These are phyloP conservation scores for Drosophila chauvacae DNA, from an alignment of 1,140 invertebrate genomes.

Conservation along the genomic window DNA sequence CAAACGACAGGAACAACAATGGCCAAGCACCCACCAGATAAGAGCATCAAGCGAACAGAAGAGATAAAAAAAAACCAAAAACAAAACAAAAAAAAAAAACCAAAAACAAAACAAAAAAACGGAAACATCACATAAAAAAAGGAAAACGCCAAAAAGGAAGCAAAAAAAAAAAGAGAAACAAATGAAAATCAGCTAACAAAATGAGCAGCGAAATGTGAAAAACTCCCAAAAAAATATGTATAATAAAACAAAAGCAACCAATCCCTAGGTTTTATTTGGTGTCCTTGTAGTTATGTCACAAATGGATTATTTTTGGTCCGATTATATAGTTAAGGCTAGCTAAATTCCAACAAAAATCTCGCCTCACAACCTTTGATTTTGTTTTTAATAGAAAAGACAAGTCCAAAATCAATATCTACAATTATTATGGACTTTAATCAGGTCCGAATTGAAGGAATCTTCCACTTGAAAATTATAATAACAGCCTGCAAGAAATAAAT, in stretches of 20 bases:
- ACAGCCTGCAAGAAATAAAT: not conserved
- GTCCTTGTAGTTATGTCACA: not conserved
- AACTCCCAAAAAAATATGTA: conserved; percentile 50
- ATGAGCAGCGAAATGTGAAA: conserved; percentile 53
- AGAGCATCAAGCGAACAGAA: conserved; percentile 27
- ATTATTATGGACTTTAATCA: not conserved
- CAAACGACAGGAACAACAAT: conserved; percentile 42
- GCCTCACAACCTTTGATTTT: not conserved
- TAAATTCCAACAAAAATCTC: not conserved
- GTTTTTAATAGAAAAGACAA: not conserved
- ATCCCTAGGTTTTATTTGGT: not conserved
- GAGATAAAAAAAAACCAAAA: conserved; percentile 9
- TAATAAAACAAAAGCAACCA: conserved; percentile 14
- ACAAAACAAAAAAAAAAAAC: not conserved
- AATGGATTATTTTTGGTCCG: not conserved
- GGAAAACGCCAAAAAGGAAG: not conserved
- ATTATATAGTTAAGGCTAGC: not conserved
- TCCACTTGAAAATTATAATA: not conserved
- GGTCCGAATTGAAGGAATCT: not conserved
- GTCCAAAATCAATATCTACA: not conserved
- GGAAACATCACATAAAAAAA: conserved; percentile 6
- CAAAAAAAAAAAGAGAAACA: conserved; percentile 4
- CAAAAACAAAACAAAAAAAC: conserved; percentile 1
- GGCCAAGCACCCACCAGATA: conserved; percentile 32
- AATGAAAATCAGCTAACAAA: conserved; percentile 16